Conservation (phyloP, 1,140 invertebrate genomes). For the Panulirus ornatus region DNA sequence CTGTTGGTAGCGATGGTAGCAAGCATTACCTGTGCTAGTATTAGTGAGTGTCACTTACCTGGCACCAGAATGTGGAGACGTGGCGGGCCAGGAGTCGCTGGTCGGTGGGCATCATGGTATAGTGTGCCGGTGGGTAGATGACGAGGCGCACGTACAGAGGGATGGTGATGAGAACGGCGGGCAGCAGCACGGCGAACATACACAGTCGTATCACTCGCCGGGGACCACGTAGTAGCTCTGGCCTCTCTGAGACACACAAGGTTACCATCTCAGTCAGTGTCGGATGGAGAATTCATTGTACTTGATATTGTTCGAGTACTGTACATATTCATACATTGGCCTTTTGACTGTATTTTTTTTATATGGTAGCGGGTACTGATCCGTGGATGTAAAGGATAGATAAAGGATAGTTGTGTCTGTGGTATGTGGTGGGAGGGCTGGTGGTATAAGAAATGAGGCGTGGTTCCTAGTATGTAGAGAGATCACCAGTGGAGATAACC, state of each 20-base stretch:
- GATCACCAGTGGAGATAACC: too few relatives aligned
- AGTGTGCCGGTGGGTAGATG: constrained; percentile 81
- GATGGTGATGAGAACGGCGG: constrained; percentile 83
- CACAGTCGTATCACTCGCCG: constrained; percentile 83
- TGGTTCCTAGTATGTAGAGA: too few relatives aligned
- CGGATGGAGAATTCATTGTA: neutral
- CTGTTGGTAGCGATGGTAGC: too few relatives aligned
- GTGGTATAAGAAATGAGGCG: too few relatives aligned
- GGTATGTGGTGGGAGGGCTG: neutral
- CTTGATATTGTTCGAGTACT: neutral
- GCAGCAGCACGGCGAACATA: constrained; percentile 83
- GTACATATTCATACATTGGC: too few relatives aligned
- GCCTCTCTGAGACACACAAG: neutral
- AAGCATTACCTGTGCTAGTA: too few relatives aligned
- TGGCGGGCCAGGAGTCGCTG: constrained; percentile 85
- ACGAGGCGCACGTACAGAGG: constrained; percentile 82
- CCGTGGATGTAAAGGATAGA: neutral
- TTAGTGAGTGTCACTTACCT: too few relatives aligned
- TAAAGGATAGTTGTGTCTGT: neutral
- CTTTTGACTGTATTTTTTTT: too few relatives aligned
- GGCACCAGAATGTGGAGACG: constrained; percentile 88
- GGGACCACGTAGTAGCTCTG: constrained; percentile 78
- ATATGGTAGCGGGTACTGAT: neutral
- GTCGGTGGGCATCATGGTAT: constrained; percentile 87
- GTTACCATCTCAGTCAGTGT: too few relatives aligned